Evolutionary conservation across 53 echinoderm and acorn worm species (phyloP).

Genomic region (Stichopus horrens): DNA sequence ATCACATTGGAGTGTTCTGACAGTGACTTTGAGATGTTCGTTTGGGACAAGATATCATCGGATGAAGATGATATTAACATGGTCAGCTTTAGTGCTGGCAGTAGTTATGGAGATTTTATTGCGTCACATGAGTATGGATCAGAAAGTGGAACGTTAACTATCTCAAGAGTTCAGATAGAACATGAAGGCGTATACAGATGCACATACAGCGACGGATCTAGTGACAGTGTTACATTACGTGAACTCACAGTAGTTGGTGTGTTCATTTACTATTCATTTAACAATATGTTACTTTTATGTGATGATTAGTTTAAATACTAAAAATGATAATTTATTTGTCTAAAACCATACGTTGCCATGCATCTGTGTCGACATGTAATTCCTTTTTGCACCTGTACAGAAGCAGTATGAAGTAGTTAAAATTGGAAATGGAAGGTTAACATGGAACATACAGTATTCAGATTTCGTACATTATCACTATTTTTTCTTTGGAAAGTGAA

Average conservation of each 20-base stretch:
- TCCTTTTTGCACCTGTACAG: too few relatives aligned
- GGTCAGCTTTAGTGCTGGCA: neutral
- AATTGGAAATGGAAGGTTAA: too few relatives aligned
- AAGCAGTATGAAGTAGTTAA: too few relatives aligned
- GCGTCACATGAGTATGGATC: neutral
- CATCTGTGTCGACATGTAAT: too few relatives aligned
- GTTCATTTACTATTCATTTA: neutral
- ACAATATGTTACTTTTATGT: too few relatives aligned
- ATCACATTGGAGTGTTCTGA: neutral
- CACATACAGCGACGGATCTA: neutral
- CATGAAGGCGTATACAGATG: conserved; percentile 2
- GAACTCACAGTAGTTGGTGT: neutral
- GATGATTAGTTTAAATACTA: too few relatives aligned
- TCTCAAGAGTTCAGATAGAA: neutral
- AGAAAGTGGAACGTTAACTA: neutral
- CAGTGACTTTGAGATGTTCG: neutral
- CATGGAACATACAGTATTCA: too few relatives aligned
- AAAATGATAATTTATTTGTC: too few relatives aligned
- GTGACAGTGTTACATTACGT: neutral
- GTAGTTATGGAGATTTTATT: neutral
- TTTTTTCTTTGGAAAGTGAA: too few relatives aligned
- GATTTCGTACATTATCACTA: too few relatives aligned
- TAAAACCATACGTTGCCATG: too few relatives aligned
- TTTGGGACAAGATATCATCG: neutral
- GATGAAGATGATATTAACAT: neutral